A percentile compares a stretch with the other conserved stretches of the same genome.
Evolutionary conservation across 2,888 invertebrate species (phyloP).

Genomic region (Philonicus albiceps): DNA sequence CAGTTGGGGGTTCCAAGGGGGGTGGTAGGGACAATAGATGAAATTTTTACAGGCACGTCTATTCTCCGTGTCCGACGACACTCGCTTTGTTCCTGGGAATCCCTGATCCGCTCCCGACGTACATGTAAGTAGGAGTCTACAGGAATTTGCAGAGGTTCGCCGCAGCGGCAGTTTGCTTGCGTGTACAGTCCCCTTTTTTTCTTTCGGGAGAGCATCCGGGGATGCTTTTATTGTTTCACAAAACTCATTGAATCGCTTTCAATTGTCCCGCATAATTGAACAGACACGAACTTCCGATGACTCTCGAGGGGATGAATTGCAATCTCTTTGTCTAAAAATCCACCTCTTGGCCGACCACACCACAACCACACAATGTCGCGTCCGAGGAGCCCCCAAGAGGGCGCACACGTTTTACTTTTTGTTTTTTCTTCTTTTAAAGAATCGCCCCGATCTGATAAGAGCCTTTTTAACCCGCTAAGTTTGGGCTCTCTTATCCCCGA

Average conservation of each 20-base stretch:
- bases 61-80: conserved; percentile 12
- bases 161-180: background rate
- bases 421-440: background rate
- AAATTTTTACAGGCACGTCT: conserved; percentile 19
- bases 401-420: background rate
- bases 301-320: conserved; percentile 33
- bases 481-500: conserved; percentile 18
- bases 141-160: background rate
- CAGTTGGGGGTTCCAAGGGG: background rate
- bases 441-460: conserved; percentile 15
- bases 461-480: background rate
- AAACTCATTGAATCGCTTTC: conserved; percentile 43
- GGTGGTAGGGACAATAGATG: background rate
- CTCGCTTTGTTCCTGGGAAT: background rate
- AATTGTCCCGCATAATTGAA: conserved; percentile 49
- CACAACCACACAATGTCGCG: background rate
- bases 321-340: conserved; percentile 3
- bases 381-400: background rate
- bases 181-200: background rate
- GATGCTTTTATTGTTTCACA: conserved; percentile 36
- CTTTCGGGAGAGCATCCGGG: background rate
- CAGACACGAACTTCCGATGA: conserved; percentile 40
- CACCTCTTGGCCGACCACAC: background rate
- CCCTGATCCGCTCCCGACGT: background rate
- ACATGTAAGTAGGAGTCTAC: background rate